Conservation (phyloP, 2,888 invertebrate species). For the Yponomeuta malinellus region DNA sequence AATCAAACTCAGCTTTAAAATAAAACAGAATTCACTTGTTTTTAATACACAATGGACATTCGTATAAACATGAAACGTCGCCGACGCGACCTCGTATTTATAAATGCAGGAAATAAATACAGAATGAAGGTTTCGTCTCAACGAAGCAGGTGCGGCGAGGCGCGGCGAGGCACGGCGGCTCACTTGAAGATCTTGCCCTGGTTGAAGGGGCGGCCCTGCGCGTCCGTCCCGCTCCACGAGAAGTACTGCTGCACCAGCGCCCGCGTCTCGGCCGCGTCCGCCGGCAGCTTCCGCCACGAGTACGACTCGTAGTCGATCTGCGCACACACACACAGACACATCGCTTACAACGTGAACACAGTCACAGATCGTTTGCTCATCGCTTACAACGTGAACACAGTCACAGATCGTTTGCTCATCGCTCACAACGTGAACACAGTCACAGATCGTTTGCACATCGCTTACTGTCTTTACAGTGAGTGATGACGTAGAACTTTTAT, state of each 20-base stretch:
- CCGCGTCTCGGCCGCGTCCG: slow-evolving; percentile 87
- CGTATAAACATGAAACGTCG: slow-evolving; percentile 22
- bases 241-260: slow-evolving; percentile 92
- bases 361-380: too few relatives aligned
- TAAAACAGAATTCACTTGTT: slow-evolving; percentile 50
- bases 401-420: background rate
- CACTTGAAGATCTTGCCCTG: slow-evolving; percentile 99
- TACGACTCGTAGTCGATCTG: slow-evolving; percentile 96
- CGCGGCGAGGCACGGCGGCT: slow-evolving; percentile 20
- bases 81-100: slow-evolving; percentile 28
- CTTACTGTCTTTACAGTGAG: too few relatives aligned
- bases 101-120: slow-evolving; percentile 37
- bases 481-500: too few relatives aligned
- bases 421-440: too few relatives aligned
- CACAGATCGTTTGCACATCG: too few relatives aligned
- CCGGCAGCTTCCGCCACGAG: slow-evolving; percentile 94
- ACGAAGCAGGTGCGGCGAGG: slow-evolving; percentile 1
- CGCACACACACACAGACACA: background rate
- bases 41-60: slow-evolving; percentile 6
- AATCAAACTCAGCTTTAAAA: slow-evolving; percentile 29
- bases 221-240: slow-evolving; percentile 91
- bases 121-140: background rate
- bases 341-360: too few relatives aligned
- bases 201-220: slow-evolving; percentile 93
- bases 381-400: too few relatives aligned